These are phyloP conservation scores for Brachynemurus nebulosus DNA, from an alignment of 2,888 invertebrate species.

Conservation along the genomic window DNA sequence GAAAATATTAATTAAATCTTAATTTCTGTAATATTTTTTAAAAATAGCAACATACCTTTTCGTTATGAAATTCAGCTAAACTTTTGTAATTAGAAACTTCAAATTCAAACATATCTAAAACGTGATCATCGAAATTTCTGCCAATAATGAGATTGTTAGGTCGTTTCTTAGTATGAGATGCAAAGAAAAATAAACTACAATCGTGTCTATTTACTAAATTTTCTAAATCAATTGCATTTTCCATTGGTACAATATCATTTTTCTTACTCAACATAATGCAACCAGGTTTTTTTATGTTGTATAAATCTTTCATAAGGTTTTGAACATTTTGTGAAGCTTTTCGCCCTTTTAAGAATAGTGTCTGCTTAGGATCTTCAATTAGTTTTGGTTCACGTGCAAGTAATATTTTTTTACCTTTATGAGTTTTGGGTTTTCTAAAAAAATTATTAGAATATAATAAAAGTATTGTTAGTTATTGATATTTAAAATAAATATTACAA, in stretches of 20 bases:
- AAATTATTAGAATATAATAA: constrained; percentile 10
- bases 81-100: constrained; percentile 73
- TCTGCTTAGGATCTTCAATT: constrained; percentile 73
- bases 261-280: constrained; percentile 60
- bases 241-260: constrained; percentile 87
- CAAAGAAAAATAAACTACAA: constrained; percentile 79
- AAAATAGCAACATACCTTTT: constrained; percentile 30
- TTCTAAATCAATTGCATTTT: constrained; percentile 73
- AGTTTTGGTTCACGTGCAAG: constrained; percentile 73
- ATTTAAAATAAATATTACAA: not conserved
- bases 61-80: constrained; percentile 62
- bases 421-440: constrained; percentile 76
- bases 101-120: constrained; percentile 94
- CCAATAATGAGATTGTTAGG: constrained; percentile 86
- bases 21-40: not conserved
- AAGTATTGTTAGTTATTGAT: not conserved
- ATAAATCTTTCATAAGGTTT: constrained; percentile 71
- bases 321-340: constrained; percentile 58
- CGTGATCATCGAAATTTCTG: constrained; percentile 73
- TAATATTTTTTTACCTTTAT: constrained; percentile 73
- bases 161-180: constrained; percentile 86
- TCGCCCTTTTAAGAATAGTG: constrained; percentile 73
- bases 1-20: constrained; percentile 1
- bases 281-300: constrained; percentile 75
- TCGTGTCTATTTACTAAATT: constrained; percentile 68